Evolutionary conservation across 2,797 vertebrate genomes (phyloP), one percentile per base, ranked within the genome.

Genomic region (Microctenopoma steveboyesi): DNA sequence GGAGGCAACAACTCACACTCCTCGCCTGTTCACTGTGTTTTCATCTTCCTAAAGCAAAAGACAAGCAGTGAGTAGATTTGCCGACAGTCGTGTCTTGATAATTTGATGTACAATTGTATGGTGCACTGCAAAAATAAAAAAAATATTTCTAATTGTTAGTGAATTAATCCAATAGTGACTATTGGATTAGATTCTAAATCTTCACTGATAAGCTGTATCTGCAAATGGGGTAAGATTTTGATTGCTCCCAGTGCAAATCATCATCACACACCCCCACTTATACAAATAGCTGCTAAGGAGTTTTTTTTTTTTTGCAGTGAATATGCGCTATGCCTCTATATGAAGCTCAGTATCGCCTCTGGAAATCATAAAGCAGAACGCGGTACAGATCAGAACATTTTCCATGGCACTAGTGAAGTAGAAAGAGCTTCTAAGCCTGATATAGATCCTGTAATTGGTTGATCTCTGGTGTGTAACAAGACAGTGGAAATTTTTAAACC

Each of bases 381-480:
- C 27, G 35, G 64, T 54, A 50, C 59, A 64, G 63, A 83, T 86
- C 62, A 64, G 55, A 64, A 50, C 49, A 65, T 65, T 84, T 83
- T 70, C 53, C 51, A 59, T 54, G 51, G 64, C 11, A 25, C 53
- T 69, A 69, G 59, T 66, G 56, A 69, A 64, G 76, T 58, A 71
- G 76, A 82, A 68, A 66, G 25, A 16, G 62, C 58, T 68, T 63
- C 75, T 45, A 11, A 51, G 69, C 43, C 62, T 76, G 65, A 82
- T 73, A 73, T 50, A 76, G 75, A 82, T 63, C 54, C 79, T 75
- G 64, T 83, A 85, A 87, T 89, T 87, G 82, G 76, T 65, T 86
- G 81, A 79, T 78, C 74, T 78, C 74, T 69, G 72, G 57, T 62
- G 69, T 80, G 70, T 70, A 80, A 79, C 59, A 79, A 65, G 64